These are phyloP conservation scores for Erannis defoliaria DNA, from an alignment of 2,888 invertebrate genomes.

Conservation along the genomic window DNA sequence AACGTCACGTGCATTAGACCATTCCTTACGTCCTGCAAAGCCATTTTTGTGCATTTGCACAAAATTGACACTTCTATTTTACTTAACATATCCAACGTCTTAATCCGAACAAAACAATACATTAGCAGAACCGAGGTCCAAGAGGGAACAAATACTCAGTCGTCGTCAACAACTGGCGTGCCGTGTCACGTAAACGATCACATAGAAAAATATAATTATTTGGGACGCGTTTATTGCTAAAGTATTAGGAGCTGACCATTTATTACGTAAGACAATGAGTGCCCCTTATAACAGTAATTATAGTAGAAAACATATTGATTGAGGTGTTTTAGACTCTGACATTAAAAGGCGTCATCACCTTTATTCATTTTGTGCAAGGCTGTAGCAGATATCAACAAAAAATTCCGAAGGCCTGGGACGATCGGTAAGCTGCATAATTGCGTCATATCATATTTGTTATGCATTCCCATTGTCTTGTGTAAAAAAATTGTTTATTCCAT, in stretches of 20 bases:
- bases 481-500: too few relatives aligned
- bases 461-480: too few relatives aligned
- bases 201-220: constrained; percentile 78
- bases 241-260: constrained; percentile 29
- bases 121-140: constrained; percentile 50
- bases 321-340: too few relatives aligned
- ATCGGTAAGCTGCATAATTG: too few relatives aligned
- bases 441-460: too few relatives aligned
- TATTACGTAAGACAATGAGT: constrained; percentile 1
- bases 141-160: constrained; percentile 48
- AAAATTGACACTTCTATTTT: constrained; percentile 37
- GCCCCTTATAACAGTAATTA: too few relatives aligned
- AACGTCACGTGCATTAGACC: constrained; percentile 3
- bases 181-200: constrained; percentile 57
- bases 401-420: too few relatives aligned
- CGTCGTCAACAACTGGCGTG: constrained; percentile 46
- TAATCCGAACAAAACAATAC: constrained; percentile 41
- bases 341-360: too few relatives aligned
- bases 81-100: constrained; percentile 34
- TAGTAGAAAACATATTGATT: too few relatives aligned
- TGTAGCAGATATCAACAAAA: too few relatives aligned
- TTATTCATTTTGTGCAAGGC: too few relatives aligned
- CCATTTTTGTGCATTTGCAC: constrained; percentile 24
- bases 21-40: constrained; percentile 9
- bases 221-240: constrained; percentile 73